Evolutionary conservation across 2,113 vertebrate species (phyloP).

Genomic region (Acanthochromis polyacanthus): DNA sequence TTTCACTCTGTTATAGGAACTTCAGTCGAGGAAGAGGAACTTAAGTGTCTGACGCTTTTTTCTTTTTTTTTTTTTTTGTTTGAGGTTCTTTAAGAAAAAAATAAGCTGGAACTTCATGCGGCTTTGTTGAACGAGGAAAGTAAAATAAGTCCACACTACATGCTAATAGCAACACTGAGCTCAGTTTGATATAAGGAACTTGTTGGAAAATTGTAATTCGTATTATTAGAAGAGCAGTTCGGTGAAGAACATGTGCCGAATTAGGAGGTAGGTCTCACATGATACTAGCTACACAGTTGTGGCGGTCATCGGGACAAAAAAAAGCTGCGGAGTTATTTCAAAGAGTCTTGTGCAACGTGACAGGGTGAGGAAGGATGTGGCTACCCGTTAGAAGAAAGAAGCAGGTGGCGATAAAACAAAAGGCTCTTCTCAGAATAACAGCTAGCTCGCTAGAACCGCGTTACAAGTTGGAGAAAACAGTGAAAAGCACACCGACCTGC

Average conservation of each 20-base stretch:
- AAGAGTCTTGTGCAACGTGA: constrained; percentile 19
- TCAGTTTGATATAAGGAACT: too few relatives aligned
- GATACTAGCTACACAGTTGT: neutral
- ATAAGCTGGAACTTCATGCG: neutral
- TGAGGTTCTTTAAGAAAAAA: neutral
- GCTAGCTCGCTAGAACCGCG: constrained; percentile 22
- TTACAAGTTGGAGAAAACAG: neutral
- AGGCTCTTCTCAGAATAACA: constrained; percentile 37
- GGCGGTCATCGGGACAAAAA: neutral
- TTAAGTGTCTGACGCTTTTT: neutral
- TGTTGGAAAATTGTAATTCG: too few relatives aligned
- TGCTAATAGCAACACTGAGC: neutral
- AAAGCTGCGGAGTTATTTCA: neutral
- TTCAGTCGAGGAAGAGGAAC: constrained; percentile 59
- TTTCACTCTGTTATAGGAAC: neutral
- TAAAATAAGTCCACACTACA: too few relatives aligned
- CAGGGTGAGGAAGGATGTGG: constrained; percentile 13
- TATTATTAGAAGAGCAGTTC: too few relatives aligned
- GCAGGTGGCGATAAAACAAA: constrained; percentile 79
- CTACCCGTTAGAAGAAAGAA: constrained; percentile 47
- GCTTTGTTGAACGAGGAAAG: neutral
- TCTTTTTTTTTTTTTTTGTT: neutral
- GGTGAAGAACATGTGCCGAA: too few relatives aligned
- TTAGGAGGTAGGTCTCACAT: accelerated
- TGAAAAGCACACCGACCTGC: constrained; percentile 83